Conservation (phyloP, 1,140 invertebrate species). For the Chironomus tepperi region DNA sequence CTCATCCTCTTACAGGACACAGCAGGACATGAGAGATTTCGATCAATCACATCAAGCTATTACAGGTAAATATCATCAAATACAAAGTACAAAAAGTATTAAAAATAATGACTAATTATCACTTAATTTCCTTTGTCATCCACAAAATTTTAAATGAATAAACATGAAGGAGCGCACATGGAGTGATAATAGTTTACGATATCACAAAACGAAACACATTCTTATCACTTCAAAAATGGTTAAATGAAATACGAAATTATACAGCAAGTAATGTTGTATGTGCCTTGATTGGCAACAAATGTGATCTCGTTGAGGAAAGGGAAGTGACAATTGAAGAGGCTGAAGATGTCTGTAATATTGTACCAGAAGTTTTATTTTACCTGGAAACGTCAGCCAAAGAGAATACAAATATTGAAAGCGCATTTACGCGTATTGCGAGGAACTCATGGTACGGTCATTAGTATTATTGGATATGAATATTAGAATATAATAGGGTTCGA, state of each 20-base stretch:
- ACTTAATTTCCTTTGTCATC: too few relatives aligned
- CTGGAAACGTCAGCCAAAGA: constrained; percentile 91
- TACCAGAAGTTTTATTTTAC: constrained; percentile 72
- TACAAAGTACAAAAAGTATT: too few relatives aligned
- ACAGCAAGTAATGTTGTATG: constrained; percentile 84
- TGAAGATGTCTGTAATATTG: constrained; percentile 70
- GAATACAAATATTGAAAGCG: constrained; percentile 87
- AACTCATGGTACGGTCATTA: constrained; percentile 59
- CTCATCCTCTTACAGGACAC: constrained; percentile 85
- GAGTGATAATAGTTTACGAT: constrained; percentile 70
- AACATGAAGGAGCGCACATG: not conserved
- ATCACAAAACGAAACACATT: constrained; percentile 87
- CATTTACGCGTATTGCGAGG: constrained; percentile 82
- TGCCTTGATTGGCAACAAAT: constrained; percentile 86
- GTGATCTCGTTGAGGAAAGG: constrained; percentile 68
- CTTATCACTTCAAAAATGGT: constrained; percentile 81
- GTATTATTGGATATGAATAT: not conserved
- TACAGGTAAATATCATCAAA: constrained; percentile 60
- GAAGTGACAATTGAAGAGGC: constrained; percentile 71
- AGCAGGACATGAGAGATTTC: constrained; percentile 84
- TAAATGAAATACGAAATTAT: constrained; percentile 88
- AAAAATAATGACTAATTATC: too few relatives aligned
- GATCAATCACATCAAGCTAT: constrained; percentile 90
- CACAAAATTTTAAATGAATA: too few relatives aligned
- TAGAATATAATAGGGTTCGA: too few relatives aligned